Conservation (phyloP, 2,113 vertebrate species). For the Vombatus ursinus region DNA sequence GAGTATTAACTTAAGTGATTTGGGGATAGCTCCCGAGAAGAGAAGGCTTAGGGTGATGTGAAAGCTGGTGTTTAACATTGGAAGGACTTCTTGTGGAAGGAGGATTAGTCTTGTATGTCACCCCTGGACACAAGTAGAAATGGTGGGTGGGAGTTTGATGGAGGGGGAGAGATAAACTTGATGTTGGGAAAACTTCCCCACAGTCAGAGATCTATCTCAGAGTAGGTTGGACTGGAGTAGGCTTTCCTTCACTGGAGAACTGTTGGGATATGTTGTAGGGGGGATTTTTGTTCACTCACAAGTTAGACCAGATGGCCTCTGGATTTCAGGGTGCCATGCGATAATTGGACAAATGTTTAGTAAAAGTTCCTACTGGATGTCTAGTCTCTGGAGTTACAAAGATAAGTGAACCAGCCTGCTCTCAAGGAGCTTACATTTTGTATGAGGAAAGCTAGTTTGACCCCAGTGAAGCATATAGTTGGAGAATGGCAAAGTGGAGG, state of each 20-base stretch:
- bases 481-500: background rate
- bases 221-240: background rate
- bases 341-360: background rate
- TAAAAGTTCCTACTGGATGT: background rate
- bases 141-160: background rate
- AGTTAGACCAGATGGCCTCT: background rate
- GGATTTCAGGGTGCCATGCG: background rate
- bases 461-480: background rate
- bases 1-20: background rate
- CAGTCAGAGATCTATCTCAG: background rate
- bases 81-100: background rate
- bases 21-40: background rate
- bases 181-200: background rate
- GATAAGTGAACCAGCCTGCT: background rate
- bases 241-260: background rate
- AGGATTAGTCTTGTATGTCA: background rate
- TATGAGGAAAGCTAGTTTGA: background rate
- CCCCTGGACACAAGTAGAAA: background rate
- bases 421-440: background rate
- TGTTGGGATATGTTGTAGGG: background rate
- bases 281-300: background rate
- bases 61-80: background rate
- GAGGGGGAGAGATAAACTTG: background rate
- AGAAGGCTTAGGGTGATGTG: background rate
- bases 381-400: background rate